A percentile compares a stretch with the other conserved stretches of the same genome.
Conservation (phyloP, 2,888 invertebrate species). For the Panzeria rudis region DNA sequence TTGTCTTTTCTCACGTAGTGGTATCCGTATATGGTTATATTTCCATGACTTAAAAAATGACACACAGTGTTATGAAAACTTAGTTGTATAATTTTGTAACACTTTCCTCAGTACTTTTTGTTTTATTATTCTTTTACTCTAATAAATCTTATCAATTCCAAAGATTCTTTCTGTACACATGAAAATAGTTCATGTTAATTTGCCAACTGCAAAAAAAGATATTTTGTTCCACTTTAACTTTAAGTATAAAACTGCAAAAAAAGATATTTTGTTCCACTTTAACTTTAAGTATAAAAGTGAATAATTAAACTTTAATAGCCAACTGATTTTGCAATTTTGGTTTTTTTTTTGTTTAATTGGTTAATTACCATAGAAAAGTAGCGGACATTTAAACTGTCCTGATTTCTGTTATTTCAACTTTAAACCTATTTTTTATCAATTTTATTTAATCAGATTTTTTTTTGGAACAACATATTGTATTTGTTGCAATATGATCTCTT, state of each 20-base stretch:
- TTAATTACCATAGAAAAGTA: constrained; percentile 13
- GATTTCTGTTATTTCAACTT: constrained; percentile 5
- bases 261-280: neutral
- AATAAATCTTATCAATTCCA: neutral
- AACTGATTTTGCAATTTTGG: neutral
- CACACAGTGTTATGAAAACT: too few relatives aligned
- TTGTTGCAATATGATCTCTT: constrained; percentile 17
- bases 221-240: neutral
- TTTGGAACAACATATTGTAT: neutral
- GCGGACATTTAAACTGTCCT: neutral
- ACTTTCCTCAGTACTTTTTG: too few relatives aligned
- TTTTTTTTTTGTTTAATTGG: neutral
- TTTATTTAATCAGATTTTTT: constrained; percentile 43
- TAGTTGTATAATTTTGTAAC: too few relatives aligned
- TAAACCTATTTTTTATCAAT: constrained; percentile 54
- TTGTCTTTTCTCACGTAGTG: too few relatives aligned
- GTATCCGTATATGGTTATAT: too few relatives aligned
- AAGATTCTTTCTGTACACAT: neutral
- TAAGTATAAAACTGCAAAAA: neutral
- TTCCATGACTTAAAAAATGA: too few relatives aligned
- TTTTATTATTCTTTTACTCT: neutral
- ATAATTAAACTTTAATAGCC: neutral
- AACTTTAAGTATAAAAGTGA: neutral
- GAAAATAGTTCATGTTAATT: neutral
- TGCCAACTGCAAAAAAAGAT: neutral